Percentiles rank a stretch among this genome's conserved stretches.
Evolutionary conservation across 2,888 invertebrate genomes (phyloP).

Genomic region (Epiblema foenella): DNA sequence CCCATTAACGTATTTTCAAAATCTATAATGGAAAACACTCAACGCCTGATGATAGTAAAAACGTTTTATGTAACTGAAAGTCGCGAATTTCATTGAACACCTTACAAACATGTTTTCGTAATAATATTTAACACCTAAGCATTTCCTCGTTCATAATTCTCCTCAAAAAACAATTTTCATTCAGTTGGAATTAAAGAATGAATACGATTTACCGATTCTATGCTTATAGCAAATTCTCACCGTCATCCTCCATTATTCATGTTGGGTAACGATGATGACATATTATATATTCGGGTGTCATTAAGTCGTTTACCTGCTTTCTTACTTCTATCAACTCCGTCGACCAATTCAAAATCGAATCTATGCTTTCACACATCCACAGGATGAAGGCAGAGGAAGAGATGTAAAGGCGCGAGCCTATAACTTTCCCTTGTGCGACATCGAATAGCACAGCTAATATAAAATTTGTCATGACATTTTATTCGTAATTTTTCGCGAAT

Average conservation of each 20-base stretch:
- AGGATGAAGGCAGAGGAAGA: not conserved
- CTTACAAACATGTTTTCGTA: not conserved
- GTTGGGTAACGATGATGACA: conserved; percentile 64
- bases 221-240: conserved; percentile 51
- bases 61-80: not conserved
- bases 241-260: conserved; percentile 68
- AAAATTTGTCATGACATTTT: conserved; percentile 45
- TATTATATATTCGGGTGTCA: conserved; percentile 58
- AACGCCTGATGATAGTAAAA: not conserved
- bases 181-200: conserved; percentile 47
- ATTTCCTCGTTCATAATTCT: conserved; percentile 24
- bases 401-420: not conserved
- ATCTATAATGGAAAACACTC: not conserved
- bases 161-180: conserved; percentile 47
- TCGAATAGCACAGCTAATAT: conserved; percentile 18
- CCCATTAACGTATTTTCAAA: not conserved
- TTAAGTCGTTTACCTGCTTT: conserved; percentile 62
- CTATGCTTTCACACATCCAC: not conserved
- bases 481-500: conserved; percentile 56
- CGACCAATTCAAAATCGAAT: conserved; percentile 3
- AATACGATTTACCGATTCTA: conserved; percentile 55
- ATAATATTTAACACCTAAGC: not conserved
- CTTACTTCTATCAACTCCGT: conserved; percentile 1
- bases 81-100: not conserved
- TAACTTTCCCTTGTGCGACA: not conserved